phyloP scores from a whole-genome alignment of 2,888 invertebrate genomes.

The Omphaloscelis lunosa region DNA sequence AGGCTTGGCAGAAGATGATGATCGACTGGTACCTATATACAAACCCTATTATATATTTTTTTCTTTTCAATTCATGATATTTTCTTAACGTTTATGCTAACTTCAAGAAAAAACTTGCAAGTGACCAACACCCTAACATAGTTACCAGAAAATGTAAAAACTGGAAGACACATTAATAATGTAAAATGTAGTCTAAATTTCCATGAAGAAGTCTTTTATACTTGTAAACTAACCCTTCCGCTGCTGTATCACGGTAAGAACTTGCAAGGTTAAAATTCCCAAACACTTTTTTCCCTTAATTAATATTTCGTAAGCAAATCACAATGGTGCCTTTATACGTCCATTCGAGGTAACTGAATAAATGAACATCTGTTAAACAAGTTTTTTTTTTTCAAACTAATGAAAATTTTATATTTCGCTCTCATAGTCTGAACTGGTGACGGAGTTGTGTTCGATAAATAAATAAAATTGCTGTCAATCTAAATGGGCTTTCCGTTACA shows the following conservation, averaged over 20 bases:
- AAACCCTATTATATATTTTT: too few relatives aligned
- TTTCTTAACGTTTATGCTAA: neutral
- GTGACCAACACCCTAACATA: neutral
- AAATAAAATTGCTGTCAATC: neutral
- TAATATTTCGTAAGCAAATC: constrained; percentile 62
- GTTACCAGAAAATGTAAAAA: neutral
- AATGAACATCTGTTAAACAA: constrained; percentile 67
- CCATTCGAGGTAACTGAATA: constrained; percentile 65
- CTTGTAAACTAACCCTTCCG: neutral
- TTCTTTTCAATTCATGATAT: too few relatives aligned
- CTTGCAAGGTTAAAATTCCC: neutral
- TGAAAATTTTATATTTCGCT: constrained; percentile 75
- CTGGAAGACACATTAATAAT: constrained; percentile 5
- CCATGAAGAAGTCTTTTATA: neutral
- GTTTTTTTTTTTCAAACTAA: constrained; percentile 73
- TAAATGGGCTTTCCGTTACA: neutral
- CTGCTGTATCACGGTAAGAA: neutral
- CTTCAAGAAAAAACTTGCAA: neutral
- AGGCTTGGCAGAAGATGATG: too few relatives aligned
- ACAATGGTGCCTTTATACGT: constrained; percentile 47
- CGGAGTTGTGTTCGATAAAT: constrained; percentile 48
- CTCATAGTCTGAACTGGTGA: constrained; percentile 61
- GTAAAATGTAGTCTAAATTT: constrained; percentile 16
- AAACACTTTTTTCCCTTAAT: constrained; percentile 35
- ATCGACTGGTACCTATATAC: too few relatives aligned